Evolutionary conservation across 2,888 invertebrate species (phyloP).

Genomic region (Agapetus fuscipes): DNA sequence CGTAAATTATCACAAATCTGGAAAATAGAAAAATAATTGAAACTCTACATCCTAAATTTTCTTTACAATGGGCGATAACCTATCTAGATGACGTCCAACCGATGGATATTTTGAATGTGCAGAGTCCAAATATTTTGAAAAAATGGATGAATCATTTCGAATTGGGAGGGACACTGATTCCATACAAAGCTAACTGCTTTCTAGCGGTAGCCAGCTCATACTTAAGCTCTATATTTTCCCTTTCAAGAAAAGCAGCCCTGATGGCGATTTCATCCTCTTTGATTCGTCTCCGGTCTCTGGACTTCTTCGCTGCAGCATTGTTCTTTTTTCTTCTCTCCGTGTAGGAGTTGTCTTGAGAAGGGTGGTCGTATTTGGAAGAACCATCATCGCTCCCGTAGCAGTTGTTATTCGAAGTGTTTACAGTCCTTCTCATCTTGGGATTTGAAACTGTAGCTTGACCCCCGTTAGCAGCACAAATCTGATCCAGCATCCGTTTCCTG

Average conservation of each 20-base stretch:
- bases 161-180: background rate
- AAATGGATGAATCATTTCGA: background rate
- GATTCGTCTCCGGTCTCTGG: conserved; percentile 77
- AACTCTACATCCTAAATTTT: too few species aligned
- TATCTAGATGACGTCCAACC: too few species aligned
- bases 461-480: conserved; percentile 54
- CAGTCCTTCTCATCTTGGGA: conserved; percentile 60
- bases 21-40: too few species aligned
- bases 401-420: conserved; percentile 25
- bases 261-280: conserved; percentile 91
- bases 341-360: conserved; percentile 69
- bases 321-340: conserved; percentile 83
- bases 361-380: conserved; percentile 24
- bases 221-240: conserved; percentile 72
- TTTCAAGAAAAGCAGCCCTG: conserved; percentile 76
- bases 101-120: too few species aligned
- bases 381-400: conserved; percentile 13
- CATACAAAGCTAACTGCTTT: conserved; percentile 43
- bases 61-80: too few species aligned
- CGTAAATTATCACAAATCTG: too few species aligned
- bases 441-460: conserved; percentile 49
- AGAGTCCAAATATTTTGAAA: too few species aligned
- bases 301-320: conserved; percentile 91
- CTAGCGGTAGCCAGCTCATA: conserved; percentile 57
- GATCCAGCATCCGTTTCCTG: conserved; percentile 55